phyloP scores from a whole-genome alignment of 2,888 invertebrate genomes.

The Esperia sulphurella region DNA sequence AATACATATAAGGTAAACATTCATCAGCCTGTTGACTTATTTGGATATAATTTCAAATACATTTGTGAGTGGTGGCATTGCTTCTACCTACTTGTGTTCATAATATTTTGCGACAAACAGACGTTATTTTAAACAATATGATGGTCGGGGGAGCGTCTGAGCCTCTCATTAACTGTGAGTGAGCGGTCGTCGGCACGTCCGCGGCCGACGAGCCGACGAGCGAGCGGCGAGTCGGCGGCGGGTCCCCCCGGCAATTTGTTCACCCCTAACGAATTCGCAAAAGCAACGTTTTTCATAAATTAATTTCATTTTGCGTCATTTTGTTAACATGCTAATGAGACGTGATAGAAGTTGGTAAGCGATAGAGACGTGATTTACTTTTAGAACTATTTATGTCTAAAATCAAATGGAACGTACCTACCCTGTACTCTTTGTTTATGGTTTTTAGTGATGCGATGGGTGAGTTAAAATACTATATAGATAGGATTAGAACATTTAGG shows the following conservation, averaged over 20 bases:
- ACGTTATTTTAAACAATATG: slow-evolving; percentile 7
- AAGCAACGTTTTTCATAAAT: slow-evolving; percentile 60
- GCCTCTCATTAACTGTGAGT: slow-evolving; percentile 59
- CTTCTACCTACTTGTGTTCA: background rate
- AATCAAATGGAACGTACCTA: no score
- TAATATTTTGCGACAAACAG: background rate
- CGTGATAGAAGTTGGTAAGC: slow-evolving; percentile 15
- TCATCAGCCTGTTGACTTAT: no score
- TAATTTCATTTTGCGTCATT: slow-evolving; percentile 52
- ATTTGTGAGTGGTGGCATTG: no score
- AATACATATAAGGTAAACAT: no score
- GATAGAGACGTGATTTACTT: no score
- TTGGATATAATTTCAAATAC: no score
- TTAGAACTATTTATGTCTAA: no score
- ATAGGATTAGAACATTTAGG: no score
- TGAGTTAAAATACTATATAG: no score
- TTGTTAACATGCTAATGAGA: slow-evolving; percentile 41
- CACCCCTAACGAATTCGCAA: slow-evolving; percentile 51
- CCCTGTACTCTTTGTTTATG: no score
- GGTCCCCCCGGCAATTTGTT: slow-evolving; percentile 53
- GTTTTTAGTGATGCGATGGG: no score
- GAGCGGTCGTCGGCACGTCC: slow-evolving; percentile 61
- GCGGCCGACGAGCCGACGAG: slow-evolving; percentile 20
- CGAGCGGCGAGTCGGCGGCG: background rate
- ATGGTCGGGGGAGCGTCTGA: slow-evolving; percentile 29